Base-by-base conservation (phyloP, 2,888 invertebrate genomes). In the Drosophila dives region DNA sequence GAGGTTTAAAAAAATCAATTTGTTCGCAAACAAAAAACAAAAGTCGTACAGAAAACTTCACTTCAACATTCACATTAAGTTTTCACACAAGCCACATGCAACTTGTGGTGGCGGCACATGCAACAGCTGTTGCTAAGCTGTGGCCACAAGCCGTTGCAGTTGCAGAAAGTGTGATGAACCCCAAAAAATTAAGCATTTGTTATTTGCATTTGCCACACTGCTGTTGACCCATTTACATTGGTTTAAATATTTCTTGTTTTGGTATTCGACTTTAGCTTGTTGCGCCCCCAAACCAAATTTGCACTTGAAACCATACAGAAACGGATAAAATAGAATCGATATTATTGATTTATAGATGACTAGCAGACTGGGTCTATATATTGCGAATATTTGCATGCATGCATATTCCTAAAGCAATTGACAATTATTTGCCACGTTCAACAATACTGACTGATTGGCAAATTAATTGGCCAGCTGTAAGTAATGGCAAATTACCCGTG, bases 391-490 rank as follows among this genome's bases (percentile, higher is more conserved):
- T 15, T 45, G 53, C 23, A 23, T 51, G 34, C 20, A 45, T 26
- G 36, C 40, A 55, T 45, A 67, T 69, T 67, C 34, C 62, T 81
- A 64, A 54, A 74, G 40, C 61, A 86, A 77, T 67, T 86, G 69
- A 7, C 4, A 48, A 33, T 42, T 70, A 80, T 70, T 79, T 75
- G 75, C 69, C 54, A 75, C 48, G 68, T 68, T 75, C 78, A 83
- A 72, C 86, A 82, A 77, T 76, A 76, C 29, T 54, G 77, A 67
- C 75, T 89, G 87, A 83, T 89, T 89, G 83, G 65, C 72, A 75
- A 77, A 75, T 84, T 82, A 65, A 63, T 65, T 56, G 36, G 17
- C 56, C 40, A 40, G 20, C 26, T 40, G 75, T 48, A 74, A 81
- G 77, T 70, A 81, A 67, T 81, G 61, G 65, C 58, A 66, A 66